phyloP scores from a whole-genome alignment of 2,888 invertebrate species.

The Halocaridina rubra region DNA sequence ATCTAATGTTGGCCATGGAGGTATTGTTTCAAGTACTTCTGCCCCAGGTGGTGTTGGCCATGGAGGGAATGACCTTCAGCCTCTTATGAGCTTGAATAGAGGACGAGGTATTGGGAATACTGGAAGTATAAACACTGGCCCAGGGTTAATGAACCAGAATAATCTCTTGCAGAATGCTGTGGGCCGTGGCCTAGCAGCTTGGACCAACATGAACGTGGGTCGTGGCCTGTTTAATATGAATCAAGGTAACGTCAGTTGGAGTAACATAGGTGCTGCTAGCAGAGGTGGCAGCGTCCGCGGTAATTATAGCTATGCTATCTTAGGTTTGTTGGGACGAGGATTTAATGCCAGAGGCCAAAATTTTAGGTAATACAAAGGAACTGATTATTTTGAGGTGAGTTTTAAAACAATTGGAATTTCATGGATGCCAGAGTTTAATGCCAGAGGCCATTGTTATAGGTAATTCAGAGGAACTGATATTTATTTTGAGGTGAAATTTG shows the following conservation, averaged over 20 bases:
- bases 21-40: no score
- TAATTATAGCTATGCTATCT: background rate
- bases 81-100: no score
- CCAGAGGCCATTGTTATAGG: no score
- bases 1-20: background rate
- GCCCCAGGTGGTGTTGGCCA: background rate
- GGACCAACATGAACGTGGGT: background rate
- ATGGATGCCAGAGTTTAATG: no score
- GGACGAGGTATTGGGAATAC: background rate
- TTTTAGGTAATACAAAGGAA: background rate
- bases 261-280: background rate
- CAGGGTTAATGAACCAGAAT: background rate
- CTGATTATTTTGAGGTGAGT: no score
- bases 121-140: background rate
- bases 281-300: background rate
- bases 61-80: background rate
- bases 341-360: background rate
- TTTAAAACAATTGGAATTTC: no score
- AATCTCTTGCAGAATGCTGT: background rate
- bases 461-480: no score
- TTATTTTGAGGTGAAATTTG: no score
- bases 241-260: background rate
- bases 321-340: background rate
- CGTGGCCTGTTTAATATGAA: background rate
- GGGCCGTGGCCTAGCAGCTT: background rate